Conservation (phyloP, 2,113 vertebrate genomes). For the Chinchilla lanigera region DNA sequence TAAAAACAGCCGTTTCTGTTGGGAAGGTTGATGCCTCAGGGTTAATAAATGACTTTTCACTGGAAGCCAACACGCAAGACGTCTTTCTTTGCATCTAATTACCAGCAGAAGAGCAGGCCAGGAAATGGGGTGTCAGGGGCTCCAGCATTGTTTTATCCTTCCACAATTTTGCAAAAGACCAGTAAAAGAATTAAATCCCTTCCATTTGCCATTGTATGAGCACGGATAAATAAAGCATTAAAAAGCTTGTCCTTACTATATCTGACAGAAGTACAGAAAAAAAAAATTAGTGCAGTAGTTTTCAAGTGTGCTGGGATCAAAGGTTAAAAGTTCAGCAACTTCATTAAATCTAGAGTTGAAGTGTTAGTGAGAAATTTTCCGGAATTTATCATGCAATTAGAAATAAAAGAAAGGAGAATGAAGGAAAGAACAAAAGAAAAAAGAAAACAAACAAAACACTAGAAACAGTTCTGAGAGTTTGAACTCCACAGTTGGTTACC, state of each 20-base stretch:
- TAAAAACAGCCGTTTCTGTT: constrained; percentile 12
- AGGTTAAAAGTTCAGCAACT: constrained; percentile 81
- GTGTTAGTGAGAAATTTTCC: not conserved
- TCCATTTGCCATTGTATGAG: constrained; percentile 23
- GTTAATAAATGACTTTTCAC: constrained; percentile 46
- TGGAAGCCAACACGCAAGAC: not conserved
- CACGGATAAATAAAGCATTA: constrained; percentile 48
- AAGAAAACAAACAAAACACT: constrained; percentile 23
- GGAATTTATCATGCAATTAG: constrained; percentile 76
- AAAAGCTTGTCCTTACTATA: constrained; percentile 51
- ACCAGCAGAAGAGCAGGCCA: not conserved
- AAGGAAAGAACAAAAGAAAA: not conserved
- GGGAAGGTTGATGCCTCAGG: constrained; percentile 24
- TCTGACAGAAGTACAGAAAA: constrained; percentile 55
- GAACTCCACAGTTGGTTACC: not conserved
- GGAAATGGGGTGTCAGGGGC: rapidly evolving
- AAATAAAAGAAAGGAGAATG: constrained; percentile 61
- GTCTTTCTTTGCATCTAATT: constrained; percentile 64
- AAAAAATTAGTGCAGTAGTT: constrained; percentile 69
- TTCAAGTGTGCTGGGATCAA: constrained; percentile 68
- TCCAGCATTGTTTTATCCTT: not conserved
- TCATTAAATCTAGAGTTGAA: constrained; percentile 75
- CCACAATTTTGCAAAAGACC: constrained; percentile 45
- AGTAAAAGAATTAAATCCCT: constrained; percentile 52
- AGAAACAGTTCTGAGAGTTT: not conserved